phyloP scores from a whole-genome alignment of 1,140 invertebrate species.

The Pseudoatta argentina region DNA sequence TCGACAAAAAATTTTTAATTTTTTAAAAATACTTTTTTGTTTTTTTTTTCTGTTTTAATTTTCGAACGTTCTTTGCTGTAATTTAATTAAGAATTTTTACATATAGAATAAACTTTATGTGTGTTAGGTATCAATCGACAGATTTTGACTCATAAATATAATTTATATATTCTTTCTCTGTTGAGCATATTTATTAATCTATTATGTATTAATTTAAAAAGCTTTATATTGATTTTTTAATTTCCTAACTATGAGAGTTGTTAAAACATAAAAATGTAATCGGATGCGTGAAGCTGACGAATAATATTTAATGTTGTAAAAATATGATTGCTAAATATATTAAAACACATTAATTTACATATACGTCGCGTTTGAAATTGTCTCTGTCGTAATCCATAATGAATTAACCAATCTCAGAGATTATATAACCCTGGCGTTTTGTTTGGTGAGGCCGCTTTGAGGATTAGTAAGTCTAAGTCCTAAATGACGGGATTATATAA shows the following conservation, averaged over 20 bases:
- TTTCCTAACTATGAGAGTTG: background rate
- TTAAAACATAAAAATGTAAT: background rate
- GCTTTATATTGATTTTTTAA: background rate
- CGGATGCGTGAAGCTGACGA: background rate
- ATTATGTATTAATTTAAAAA: background rate
- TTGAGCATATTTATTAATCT: background rate
- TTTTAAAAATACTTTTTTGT: background rate
- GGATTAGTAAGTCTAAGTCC: conserved; percentile 74
- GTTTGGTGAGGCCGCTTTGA: conserved; percentile 70
- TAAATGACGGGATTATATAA: conserved; percentile 76
- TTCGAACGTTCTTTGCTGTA: background rate
- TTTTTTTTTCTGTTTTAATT: background rate
- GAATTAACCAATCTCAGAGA: conserved; percentile 73
- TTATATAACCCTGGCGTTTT: conserved; percentile 74
- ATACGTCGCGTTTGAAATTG: conserved; percentile 11
- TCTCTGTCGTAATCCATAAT: conserved; percentile 60
- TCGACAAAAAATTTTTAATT: background rate
- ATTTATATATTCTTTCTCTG: background rate
- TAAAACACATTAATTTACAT: conserved; percentile 12
- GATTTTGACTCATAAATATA: background rate
- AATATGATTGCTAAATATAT: conserved; percentile 16
- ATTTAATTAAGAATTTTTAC: background rate
- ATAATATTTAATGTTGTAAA: background rate
- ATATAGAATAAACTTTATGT: background rate
- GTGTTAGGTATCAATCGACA: background rate